Conservation (phyloP, 2,797 vertebrate species). For the Vireo griseus region DNA sequence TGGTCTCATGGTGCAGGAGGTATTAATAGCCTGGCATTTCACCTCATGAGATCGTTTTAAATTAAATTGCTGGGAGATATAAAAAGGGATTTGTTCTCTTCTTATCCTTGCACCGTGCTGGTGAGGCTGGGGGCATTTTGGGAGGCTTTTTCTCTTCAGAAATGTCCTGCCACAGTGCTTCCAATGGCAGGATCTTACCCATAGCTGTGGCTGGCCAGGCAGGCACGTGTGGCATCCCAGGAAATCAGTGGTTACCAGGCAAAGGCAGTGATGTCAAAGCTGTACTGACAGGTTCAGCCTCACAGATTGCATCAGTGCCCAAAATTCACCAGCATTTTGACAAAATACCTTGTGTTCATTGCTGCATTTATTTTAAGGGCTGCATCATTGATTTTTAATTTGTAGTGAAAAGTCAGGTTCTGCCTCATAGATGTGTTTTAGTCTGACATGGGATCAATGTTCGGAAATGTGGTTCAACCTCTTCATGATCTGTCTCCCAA, state of each 20-base stretch:
- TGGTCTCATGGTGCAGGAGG: neutral
- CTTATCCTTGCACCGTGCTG: neutral
- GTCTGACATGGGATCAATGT: neutral
- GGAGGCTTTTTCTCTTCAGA: neutral
- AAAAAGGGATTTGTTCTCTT: neutral
- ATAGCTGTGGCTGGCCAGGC: neutral
- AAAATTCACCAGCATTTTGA: neutral
- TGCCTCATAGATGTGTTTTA: neutral
- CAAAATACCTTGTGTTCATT: neutral
- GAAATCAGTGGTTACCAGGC: neutral
- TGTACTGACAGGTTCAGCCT: neutral
- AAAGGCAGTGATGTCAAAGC: neutral
- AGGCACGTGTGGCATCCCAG: neutral
- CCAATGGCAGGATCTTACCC: neutral
- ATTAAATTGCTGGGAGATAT: neutral
- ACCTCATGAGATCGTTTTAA: neutral
- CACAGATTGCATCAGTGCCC: neutral
- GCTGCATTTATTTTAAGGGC: neutral
- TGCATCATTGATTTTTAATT: neutral
- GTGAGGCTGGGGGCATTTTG: neutral
- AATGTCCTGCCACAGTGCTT: neutral
- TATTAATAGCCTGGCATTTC: slow-evolving; percentile 42
- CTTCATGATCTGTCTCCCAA: neutral
- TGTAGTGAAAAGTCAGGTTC: neutral
- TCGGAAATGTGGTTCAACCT: neutral